Percentiles rank a stretch among this genome's conserved stretches.
phyloP scores from a whole-genome alignment of 2,113 vertebrate genomes.

The Circaetus cinerascens region DNA sequence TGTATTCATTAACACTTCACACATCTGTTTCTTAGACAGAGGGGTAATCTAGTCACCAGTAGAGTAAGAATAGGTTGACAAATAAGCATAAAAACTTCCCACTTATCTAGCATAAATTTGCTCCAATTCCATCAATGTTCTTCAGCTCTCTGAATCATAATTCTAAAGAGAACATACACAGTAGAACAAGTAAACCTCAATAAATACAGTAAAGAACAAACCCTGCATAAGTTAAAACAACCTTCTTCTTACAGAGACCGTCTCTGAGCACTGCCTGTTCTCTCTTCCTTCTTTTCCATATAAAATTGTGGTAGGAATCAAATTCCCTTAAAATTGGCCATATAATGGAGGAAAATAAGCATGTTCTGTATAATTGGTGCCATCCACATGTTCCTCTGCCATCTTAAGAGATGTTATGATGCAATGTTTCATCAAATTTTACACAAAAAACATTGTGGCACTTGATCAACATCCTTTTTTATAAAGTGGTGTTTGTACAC shows the following conservation, averaged over 20 bases:
- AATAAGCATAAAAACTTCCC: background rate
- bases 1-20: background rate
- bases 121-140: background rate
- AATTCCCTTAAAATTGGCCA: background rate
- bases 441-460: slow-evolving; percentile 40
- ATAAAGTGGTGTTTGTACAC: slow-evolving; percentile 49
- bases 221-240: background rate
- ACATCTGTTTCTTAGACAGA: background rate
- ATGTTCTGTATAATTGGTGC: background rate
- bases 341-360: background rate
- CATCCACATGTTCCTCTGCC: background rate
- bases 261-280: background rate
- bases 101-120: background rate
- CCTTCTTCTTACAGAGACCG: background rate
- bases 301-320: background rate
- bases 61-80: background rate
- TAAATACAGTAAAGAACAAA: background rate
- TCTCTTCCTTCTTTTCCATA: background rate
- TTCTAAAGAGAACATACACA: background rate
- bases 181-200: background rate
- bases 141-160: background rate
- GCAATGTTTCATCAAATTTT: background rate
- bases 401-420: background rate
- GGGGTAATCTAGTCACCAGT: background rate
- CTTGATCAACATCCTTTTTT: slow-evolving; percentile 39